phyloP scores from a whole-genome alignment of 2,888 invertebrate species.

The Acanthosepion pharaonis region DNA sequence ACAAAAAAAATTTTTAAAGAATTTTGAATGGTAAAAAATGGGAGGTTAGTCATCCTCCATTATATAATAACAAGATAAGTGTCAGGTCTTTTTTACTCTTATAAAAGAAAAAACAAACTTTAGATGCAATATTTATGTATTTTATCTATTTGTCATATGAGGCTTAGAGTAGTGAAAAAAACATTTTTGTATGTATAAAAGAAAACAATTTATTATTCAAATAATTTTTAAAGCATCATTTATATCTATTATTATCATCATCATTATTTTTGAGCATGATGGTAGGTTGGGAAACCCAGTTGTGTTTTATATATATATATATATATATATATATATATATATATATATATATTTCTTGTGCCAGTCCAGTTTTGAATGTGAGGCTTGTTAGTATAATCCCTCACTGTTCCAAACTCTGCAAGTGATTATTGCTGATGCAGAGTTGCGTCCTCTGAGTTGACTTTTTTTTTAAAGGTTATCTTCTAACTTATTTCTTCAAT shows the following conservation, averaged over 20 bases:
- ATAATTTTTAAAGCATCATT: neutral
- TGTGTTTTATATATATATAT: neutral
- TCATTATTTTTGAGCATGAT: constrained; percentile 18
- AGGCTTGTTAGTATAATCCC: neutral
- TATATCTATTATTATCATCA: neutral
- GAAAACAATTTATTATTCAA: neutral
- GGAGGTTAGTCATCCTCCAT: neutral
- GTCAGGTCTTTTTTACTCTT: constrained; percentile 33
- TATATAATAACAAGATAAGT: neutral
- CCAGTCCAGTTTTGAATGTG: constrained; percentile 4
- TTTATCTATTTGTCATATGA: constrained; percentile 2
- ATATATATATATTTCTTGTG: neutral
- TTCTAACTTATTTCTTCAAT: neutral
- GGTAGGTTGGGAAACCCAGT: neutral
- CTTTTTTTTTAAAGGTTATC: neutral
- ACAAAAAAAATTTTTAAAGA: neutral
- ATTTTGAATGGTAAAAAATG: neutral
- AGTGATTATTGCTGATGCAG: neutral
- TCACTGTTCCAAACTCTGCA: constrained; percentile 5
- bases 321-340: too few species aligned
- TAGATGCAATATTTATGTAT: constrained; percentile 15
- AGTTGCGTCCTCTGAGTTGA: neutral
- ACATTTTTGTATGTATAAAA: neutral
- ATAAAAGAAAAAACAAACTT: neutral
- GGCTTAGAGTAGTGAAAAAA: neutral